Evolutionary conservation across 2,113 vertebrate genomes (phyloP).

Genomic region (Pantherophis guttatus): DNA sequence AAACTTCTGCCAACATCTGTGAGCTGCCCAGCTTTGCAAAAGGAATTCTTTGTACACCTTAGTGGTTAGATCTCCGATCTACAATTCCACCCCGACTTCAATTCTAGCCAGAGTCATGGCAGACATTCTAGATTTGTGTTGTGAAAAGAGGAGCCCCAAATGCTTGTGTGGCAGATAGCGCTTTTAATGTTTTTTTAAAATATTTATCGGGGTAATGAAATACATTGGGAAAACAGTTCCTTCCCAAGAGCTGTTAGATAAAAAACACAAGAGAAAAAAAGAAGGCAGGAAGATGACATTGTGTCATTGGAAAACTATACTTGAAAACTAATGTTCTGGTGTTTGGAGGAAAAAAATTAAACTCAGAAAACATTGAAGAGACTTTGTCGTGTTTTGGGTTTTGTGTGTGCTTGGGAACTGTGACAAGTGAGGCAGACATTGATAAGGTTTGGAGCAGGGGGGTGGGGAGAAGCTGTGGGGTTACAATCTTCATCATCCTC

Average conservation of each 20-base stretch:
- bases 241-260: fast-evolving
- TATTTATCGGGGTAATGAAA: background rate
- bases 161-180: background rate
- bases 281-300: background rate
- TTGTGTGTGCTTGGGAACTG: background rate
- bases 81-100: fast-evolving
- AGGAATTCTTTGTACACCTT: background rate
- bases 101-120: background rate
- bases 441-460: background rate
- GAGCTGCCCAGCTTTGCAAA: background rate
- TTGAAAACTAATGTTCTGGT: background rate
- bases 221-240: background rate
- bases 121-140: background rate
- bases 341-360: constrained; percentile 23
- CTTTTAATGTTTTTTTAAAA: background rate
- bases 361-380: fast-evolving
- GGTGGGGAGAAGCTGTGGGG: background rate
- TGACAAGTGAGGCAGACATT: background rate
- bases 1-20: background rate
- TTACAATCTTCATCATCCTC: background rate
- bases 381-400: background rate
- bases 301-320: background rate
- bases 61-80: background rate
- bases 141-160: background rate
- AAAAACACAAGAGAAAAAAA: background rate